These are phyloP conservation scores for Globicephala melas DNA, from an alignment of 2,113 vertebrate genomes.

Conservation along the genomic window DNA sequence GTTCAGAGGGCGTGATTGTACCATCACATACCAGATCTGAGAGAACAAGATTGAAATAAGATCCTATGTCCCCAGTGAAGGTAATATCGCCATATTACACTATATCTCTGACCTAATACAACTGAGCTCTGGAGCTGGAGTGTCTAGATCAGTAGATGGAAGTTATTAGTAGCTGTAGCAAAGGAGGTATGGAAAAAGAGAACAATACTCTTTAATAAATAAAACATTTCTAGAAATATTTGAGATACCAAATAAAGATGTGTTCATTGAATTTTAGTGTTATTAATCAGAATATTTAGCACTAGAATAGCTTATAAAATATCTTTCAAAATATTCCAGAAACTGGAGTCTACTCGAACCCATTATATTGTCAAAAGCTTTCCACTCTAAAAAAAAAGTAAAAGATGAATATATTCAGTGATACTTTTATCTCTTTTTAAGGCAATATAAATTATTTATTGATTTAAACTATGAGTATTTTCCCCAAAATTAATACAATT, in stretches of 20 bases:
- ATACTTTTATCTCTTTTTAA: slow-evolving; percentile 16
- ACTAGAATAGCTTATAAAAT: not conserved
- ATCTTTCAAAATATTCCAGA: not conserved
- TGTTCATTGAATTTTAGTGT: not conserved
- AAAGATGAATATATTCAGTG: not conserved
- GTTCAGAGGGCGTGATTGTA: not conserved
- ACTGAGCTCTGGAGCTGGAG: not conserved
- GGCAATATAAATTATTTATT: not conserved
- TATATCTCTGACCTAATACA: not conserved
- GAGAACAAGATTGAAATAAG: not conserved
- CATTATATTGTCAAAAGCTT: not conserved
- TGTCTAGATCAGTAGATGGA: not conserved
- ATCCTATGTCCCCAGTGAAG: not conserved
- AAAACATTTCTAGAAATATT: not conserved
- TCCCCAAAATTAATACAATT: not conserved
- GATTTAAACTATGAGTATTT: not conserved
- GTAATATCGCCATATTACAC: not conserved
- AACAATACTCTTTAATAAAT: not conserved
- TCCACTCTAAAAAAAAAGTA: not conserved
- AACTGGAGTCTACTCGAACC: not conserved
- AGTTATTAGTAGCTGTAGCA: not conserved
- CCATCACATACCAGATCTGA: not conserved
- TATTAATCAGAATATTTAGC: not conserved
- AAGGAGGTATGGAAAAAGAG: not conserved
- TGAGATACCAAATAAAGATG: not conserved